phyloP scores from a whole-genome alignment of 2,797 vertebrate genomes.

The Lutjanus argentimaculatus region DNA sequence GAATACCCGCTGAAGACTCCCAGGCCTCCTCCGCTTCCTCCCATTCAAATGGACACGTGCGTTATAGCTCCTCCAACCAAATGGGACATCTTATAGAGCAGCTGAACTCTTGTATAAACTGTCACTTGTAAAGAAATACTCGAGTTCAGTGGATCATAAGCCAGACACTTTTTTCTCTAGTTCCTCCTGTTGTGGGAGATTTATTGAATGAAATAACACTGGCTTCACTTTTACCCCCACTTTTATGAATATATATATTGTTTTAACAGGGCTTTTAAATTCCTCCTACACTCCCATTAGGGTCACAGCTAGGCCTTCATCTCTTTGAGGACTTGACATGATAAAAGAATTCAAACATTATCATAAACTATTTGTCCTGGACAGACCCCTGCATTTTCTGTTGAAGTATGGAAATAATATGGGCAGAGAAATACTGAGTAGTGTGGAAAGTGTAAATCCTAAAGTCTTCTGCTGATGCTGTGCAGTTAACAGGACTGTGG shows the following conservation, averaged over 20 bases:
- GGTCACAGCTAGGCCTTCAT: conserved; percentile 64
- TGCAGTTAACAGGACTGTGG: background rate
- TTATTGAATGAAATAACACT: conserved; percentile 81
- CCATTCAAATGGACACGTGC: conserved; percentile 59
- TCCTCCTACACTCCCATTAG: conserved; percentile 69
- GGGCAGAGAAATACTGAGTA: conserved; percentile 29
- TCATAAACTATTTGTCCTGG: conserved; percentile 61
- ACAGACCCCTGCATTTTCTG: conserved; percentile 49
- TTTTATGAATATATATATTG: conserved; percentile 77
- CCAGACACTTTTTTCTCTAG: conserved; percentile 64
- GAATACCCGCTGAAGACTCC: conserved; percentile 55
- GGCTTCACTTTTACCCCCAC: conserved; percentile 66
- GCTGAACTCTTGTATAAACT: conserved; percentile 71
- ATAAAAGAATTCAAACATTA: conserved; percentile 71
- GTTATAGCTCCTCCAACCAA: conserved; percentile 32
- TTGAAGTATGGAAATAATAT: conserved; percentile 49
- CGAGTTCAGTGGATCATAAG: conserved; percentile 66
- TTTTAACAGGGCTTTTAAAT: conserved; percentile 79
- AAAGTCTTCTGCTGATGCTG: conserved; percentile 7
- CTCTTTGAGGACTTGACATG: conserved; percentile 62
- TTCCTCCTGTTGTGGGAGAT: conserved; percentile 72
- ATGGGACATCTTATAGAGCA: conserved; percentile 66
- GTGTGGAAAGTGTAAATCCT: conserved; percentile 9
- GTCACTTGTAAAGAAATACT: conserved; percentile 71
- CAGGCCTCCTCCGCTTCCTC: conserved; percentile 48